Base-by-base conservation (phyloP, 2,797 vertebrate species). In the Dryobates pubescens region DNA sequence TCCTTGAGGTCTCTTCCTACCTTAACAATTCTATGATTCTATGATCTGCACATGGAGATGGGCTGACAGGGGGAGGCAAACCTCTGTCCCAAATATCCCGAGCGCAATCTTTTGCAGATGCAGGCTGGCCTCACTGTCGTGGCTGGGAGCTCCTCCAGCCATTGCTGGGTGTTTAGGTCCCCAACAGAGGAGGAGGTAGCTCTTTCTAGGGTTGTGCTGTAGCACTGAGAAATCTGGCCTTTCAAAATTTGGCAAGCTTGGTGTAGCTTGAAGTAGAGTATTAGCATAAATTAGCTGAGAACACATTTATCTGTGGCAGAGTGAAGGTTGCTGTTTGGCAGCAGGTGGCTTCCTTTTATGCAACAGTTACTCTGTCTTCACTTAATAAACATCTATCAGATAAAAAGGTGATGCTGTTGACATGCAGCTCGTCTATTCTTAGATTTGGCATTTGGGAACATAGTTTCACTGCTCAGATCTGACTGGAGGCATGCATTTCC, bases 371-470 rank as follows among this genome's bases (percentile, higher is more conserved):
- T 94, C 58, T 90, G 82, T 92, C 88, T 96, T 95, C 86, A 86
- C 90, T 89, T 90, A 93, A 93, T 94, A 88, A 96, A 95, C 80
- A 72, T 62, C 90, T 88, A 84, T 62, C 65, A 20, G 92, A 86
- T 87, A 92, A 95, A 84, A 97, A 93, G 95, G 90, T 86, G 80
- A 94, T 59, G 65, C 12, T 19, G 67, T 67, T 90, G 91, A 97
- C 94, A 91, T 29, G 11, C 9, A 7, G 94, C 88, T 97, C 94
- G 90, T 96, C 93, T 97, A 73, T 96, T 97, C 85, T 96, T 94
- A 95, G 93, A 87, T 56, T 57, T 95, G 94, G 85, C 92, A 86
- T 96, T 96, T 94, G 93, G 84, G 88, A 85, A 86, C 64, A 23
- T 15, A 68, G 23, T 82, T 86, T 88, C 58, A n/a, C 75, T 6